A percentile compares a stretch with the other conserved stretches of the same genome.
phyloP scores from a whole-genome alignment of 2,113 vertebrate genomes.

The Gymnorhina tibicen region DNA sequence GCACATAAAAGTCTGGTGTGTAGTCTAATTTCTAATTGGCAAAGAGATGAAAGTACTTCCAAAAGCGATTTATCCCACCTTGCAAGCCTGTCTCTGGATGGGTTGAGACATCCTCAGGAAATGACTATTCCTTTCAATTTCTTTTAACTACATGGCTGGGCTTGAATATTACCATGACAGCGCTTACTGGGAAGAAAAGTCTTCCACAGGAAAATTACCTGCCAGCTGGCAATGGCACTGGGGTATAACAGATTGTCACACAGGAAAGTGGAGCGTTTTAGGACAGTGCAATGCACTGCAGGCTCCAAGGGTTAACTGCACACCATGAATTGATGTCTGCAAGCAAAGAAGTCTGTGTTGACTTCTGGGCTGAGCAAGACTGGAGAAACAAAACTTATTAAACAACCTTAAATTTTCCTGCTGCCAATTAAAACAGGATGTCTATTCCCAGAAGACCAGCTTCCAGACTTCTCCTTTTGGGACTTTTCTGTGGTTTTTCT shows the following conservation, averaged over 20 bases:
- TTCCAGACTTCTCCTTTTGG: neutral
- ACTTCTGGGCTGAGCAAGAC: neutral
- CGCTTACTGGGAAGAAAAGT: neutral
- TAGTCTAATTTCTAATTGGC: neutral
- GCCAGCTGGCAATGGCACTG: neutral
- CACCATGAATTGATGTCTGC: neutral
- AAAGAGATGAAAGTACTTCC: neutral
- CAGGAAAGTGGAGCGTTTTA: neutral
- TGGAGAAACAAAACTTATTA: neutral
- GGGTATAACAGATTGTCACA: neutral
- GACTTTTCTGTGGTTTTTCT: neutral
- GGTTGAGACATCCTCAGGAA: neutral
- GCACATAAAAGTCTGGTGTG: neutral
- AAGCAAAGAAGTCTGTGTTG: neutral
- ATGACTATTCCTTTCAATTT: neutral
- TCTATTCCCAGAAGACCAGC: neutral
- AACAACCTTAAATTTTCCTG: neutral
- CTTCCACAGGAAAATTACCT: conserved; percentile 2
- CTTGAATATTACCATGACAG: neutral
- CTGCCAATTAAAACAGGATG: neutral
- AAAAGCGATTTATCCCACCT: neutral
- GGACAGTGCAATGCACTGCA: neutral
- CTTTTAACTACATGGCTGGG: neutral
- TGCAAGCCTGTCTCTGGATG: fast-evolving
- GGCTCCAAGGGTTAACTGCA: neutral